A percentile compares a stretch with the other conserved stretches of the same genome.
Conservation (phyloP, 2,113 vertebrate genomes). For the Uropsilus gracilis region DNA sequence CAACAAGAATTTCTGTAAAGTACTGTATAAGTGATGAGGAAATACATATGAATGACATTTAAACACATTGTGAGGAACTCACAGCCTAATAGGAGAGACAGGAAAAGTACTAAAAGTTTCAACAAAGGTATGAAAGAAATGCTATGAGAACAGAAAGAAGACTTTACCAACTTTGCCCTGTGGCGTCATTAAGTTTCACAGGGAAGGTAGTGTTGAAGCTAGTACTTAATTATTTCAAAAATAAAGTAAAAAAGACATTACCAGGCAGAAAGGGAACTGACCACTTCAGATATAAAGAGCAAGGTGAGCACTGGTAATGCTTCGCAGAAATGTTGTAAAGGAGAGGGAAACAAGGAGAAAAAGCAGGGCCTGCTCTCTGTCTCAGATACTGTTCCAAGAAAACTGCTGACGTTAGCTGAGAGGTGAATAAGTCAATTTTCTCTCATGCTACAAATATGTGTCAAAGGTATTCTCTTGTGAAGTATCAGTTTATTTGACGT, state of each 20-base stretch:
- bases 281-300: not conserved
- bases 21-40: not conserved
- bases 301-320: accelerated
- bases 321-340: not conserved
- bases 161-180: too few relatives aligned
- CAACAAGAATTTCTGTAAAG: not conserved
- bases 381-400: not conserved
- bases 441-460: not conserved
- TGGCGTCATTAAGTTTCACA: not conserved
- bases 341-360: not conserved
- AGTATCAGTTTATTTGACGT: not conserved
- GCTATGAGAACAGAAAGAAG: not conserved
- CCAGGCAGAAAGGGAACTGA: not conserved
- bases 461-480: not conserved
- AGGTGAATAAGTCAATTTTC: not conserved
- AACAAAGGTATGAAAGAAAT: not conserved
- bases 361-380: not conserved
- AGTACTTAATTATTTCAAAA: not conserved
- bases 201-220: not conserved
- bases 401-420: not conserved
- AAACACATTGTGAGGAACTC: not conserved
- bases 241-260: not conserved
- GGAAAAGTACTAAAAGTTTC: not conserved
- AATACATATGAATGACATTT: not conserved
- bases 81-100: not conserved